Conservation (phyloP, 2,797 vertebrate species). For the Lepus oiostolus region DNA sequence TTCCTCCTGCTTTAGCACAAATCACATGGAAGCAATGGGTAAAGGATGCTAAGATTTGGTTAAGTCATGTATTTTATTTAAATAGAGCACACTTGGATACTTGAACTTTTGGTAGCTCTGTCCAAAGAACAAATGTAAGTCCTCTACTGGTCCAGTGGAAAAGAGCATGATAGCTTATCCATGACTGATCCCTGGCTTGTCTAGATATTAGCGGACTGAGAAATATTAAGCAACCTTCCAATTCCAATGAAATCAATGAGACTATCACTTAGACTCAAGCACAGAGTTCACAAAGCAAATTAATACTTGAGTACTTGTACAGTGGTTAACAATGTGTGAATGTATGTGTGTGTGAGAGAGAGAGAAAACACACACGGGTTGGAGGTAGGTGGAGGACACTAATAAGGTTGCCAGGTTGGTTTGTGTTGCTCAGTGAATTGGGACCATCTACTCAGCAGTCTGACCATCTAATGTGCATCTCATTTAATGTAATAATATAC, state of each 20-base stretch:
- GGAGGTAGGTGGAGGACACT: background rate
- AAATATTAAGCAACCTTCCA: background rate
- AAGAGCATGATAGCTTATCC: background rate
- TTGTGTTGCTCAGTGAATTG: slow-evolving; percentile 84
- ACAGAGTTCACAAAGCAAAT: slow-evolving; percentile 56
- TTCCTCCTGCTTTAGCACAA: background rate
- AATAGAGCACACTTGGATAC: background rate
- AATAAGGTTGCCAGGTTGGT: slow-evolving; percentile 60
- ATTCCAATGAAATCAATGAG: slow-evolving; percentile 7
- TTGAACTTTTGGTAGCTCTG: background rate
- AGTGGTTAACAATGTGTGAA: slow-evolving; percentile 36
- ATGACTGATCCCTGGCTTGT: background rate
- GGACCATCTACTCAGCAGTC: slow-evolving; percentile 77
- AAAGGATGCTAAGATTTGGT: slow-evolving; percentile 62
- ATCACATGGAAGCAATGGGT: background rate
- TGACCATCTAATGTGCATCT: slow-evolving; percentile 88
- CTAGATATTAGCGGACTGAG: background rate
- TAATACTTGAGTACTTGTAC: slow-evolving; percentile 50
- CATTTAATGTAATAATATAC: slow-evolving; percentile 89
- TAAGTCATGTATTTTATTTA: slow-evolving; percentile 4
- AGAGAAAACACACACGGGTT: background rate
- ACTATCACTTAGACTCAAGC: background rate
- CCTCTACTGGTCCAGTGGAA: background rate
- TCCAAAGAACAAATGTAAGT: background rate
- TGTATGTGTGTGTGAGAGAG: background rate